Conservation (phyloP, 2,888 invertebrate genomes). For the Synanthedon myopaeformis region DNA sequence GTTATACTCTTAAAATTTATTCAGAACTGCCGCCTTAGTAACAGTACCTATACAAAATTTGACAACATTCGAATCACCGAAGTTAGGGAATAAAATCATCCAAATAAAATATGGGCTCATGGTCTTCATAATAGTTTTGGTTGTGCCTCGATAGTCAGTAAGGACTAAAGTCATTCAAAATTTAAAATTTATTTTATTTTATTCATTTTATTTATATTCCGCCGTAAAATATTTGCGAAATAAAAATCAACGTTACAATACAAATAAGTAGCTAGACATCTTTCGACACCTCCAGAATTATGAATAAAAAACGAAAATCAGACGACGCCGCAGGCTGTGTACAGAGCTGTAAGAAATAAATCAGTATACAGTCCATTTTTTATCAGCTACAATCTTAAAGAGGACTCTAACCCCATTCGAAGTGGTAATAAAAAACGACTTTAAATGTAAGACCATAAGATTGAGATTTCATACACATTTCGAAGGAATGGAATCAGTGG, state of each 20-base stretch:
- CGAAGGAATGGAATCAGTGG: slow-evolving; percentile 2
- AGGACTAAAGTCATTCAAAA: too few relatives aligned
- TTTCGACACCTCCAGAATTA: not conserved
- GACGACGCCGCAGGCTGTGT: not conserved
- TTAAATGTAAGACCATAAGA: not conserved
- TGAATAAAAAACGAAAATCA: not conserved
- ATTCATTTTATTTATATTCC: too few relatives aligned
- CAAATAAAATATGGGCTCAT: too few relatives aligned
- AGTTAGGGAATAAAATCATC: too few relatives aligned
- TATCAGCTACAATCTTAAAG: not conserved
- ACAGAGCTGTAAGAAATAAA: not conserved
- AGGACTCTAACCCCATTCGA: not conserved
- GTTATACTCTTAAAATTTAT: too few relatives aligned
- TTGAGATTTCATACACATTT: not conserved
- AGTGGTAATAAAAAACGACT: not conserved
- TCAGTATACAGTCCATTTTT: not conserved
- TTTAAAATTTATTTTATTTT: too few relatives aligned
- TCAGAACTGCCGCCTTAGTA: too few relatives aligned
- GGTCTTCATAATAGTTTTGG: too few relatives aligned
- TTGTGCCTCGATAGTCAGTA: too few relatives aligned
- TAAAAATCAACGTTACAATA: not conserved
- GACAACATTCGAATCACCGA: too few relatives aligned
- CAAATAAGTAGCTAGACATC: not conserved
- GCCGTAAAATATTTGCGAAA: too few relatives aligned
- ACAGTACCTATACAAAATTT: too few relatives aligned